phyloP scores from a whole-genome alignment of 2,888 invertebrate species.

The Pyrocoelia pectoralis region DNA sequence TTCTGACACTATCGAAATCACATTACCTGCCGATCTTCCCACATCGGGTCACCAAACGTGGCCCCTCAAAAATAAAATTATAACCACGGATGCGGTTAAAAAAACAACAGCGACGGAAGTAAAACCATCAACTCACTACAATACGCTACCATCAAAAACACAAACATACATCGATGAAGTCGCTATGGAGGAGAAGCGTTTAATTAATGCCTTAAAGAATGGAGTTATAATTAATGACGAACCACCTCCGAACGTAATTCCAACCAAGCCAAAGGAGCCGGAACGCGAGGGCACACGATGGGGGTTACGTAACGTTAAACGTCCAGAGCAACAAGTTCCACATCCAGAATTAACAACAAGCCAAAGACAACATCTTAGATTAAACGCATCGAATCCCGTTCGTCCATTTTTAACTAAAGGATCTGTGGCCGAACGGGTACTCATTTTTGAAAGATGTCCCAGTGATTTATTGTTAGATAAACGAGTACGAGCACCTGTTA shows the following conservation, averaged over 20 bases:
- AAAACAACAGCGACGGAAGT: constrained; percentile 33
- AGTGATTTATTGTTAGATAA: constrained; percentile 79
- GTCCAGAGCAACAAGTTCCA: constrained; percentile 65
- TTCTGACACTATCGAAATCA: constrained; percentile 71
- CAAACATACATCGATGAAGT: constrained; percentile 67
- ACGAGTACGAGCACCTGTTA: constrained; percentile 66
- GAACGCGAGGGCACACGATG: constrained; percentile 52
- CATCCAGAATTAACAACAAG: constrained; percentile 72
- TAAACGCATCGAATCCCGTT: constrained; percentile 70
- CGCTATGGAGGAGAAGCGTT: constrained; percentile 81
- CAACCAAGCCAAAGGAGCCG: constrained; percentile 30
- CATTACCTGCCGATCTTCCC: constrained; percentile 68
- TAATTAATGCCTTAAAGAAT: constrained; percentile 80
- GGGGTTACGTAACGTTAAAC: constrained; percentile 56
- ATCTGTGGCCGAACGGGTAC: constrained; percentile 88
- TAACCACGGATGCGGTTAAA: constrained; percentile 50
- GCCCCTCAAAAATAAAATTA: constrained; percentile 68
- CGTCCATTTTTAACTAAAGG: constrained; percentile 87
- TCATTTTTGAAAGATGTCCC: constrained; percentile 91
- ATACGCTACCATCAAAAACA: constrained; percentile 41
- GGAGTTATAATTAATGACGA: constrained; percentile 70
- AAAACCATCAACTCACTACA: constrained; percentile 29
- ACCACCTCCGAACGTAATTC: constrained; percentile 40
- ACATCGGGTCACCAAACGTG: constrained; percentile 63
- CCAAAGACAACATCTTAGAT: constrained; percentile 65